These are phyloP conservation scores for Montifringilla adamsi DNA, from an alignment of 2,113 vertebrate genomes.

Conservation along the genomic window DNA sequence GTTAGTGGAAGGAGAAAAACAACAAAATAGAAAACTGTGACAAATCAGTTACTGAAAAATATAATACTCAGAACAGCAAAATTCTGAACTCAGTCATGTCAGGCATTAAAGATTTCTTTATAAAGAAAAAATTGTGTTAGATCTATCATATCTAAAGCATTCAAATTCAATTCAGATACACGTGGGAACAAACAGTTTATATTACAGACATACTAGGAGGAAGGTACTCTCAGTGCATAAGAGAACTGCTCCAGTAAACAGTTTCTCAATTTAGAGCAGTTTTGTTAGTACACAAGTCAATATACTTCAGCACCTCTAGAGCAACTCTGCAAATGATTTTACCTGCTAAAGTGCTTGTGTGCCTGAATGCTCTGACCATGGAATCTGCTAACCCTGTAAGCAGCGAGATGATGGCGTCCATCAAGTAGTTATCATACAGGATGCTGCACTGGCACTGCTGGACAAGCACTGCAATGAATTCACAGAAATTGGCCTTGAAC, in stretches of 20 bases:
- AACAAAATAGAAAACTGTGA: neutral
- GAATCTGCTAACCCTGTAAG: slow-evolving; percentile 86
- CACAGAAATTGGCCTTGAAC: slow-evolving; percentile 86
- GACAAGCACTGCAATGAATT: slow-evolving; percentile 86
- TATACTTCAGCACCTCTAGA: neutral
- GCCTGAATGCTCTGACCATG: slow-evolving; percentile 83
- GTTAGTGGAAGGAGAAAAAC: neutral
- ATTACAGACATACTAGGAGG: neutral
- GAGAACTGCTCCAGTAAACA: neutral
- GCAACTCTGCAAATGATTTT: neutral
- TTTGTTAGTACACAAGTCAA: neutral
- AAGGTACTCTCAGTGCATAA: neutral
- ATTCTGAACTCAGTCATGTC: neutral
- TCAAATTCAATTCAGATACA: neutral
- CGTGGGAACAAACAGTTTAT: neutral
- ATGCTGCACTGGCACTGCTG: slow-evolving; percentile 83
- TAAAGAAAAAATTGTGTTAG: neutral
- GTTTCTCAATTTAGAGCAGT: neutral
- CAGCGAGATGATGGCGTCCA: slow-evolving; percentile 84
- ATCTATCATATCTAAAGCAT: neutral
- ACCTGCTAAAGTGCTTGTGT: slow-evolving; percentile 93
- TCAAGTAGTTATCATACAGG: slow-evolving; percentile 85
- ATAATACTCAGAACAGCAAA: neutral
- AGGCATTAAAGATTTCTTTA: neutral
- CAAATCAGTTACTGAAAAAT: neutral